phyloP scores from a whole-genome alignment of 2,113 vertebrate species.

The Cheilinus undulatus region DNA sequence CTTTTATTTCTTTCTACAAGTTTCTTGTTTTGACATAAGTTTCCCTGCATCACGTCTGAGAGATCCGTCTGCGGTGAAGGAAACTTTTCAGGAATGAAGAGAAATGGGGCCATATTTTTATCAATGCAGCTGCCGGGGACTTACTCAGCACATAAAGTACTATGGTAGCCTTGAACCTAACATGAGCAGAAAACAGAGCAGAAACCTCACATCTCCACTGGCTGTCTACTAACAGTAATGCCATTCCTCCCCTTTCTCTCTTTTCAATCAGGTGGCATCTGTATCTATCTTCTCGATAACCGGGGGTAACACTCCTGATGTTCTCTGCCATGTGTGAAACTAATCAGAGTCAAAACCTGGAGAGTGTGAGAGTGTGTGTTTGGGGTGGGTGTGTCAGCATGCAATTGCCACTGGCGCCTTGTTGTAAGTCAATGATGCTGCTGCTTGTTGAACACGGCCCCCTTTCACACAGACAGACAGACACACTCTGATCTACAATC shows the following conservation, averaged over 20 bases:
- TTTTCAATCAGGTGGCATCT: slow-evolving; percentile 51
- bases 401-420: slow-evolving; percentile 58
- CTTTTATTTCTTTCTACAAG: not conserved
- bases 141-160: slow-evolving; percentile 29
- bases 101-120: slow-evolving; percentile 10
- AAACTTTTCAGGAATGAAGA: slow-evolving; percentile 25
- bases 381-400: slow-evolving; percentile 25
- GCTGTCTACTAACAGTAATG: slow-evolving; percentile 10
- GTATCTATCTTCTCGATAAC: slow-evolving; percentile 41
- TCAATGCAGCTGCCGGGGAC: slow-evolving; percentile 1
- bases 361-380: slow-evolving; percentile 1
- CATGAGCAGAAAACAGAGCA: slow-evolving; percentile 15
- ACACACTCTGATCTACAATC: slow-evolving; percentile 47
- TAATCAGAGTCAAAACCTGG: slow-evolving; percentile 48
- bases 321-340: slow-evolving; percentile 59
- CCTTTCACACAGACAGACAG: slow-evolving; percentile 28
- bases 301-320: slow-evolving; percentile 35
- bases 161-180: slow-evolving; percentile 22
- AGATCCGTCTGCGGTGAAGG: slow-evolving; percentile 1
- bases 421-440: slow-evolving; percentile 66
- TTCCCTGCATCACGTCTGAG: not conserved
- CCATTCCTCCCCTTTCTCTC: slow-evolving; percentile 28
- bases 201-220: slow-evolving; percentile 5
- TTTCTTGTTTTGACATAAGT: slow-evolving; percentile 11
- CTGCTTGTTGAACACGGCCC: slow-evolving; percentile 54